Evolutionary conservation across 1,140 invertebrate species (phyloP), one percentile per base, ranked within the genome.

Genomic region (Nilaparvata lugens): DNA sequence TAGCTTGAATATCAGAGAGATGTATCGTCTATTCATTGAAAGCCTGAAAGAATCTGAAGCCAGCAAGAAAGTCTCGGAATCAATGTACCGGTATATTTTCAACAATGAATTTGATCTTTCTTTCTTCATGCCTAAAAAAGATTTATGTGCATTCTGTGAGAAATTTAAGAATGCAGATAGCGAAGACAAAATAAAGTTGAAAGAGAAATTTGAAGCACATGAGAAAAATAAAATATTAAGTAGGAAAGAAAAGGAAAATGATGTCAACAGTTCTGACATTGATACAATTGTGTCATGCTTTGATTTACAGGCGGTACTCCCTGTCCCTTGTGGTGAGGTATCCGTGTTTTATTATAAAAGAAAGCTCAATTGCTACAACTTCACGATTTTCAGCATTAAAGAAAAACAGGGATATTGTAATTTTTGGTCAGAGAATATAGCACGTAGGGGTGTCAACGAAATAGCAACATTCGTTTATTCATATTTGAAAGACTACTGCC

Each of bases 231-330:
- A 48, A 23, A 48, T 19, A 48, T 23, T 48, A 7, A 48, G n/a
- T 23, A 18, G 45, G 11, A 18, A 48, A 48, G 5, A 48, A 4
- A 48, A 48, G 11, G 45, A 48, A 23, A 48, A 11, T 19, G 5
- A 48, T 48, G 45, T 48, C 21, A 48, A 48, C 5, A 11, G 14
- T 48, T 18, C 16, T 19, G 5, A 48, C 11, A 35, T 35, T 4
- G 45, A 48, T 48, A 19, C 21, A 23, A 48, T 48, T 18, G 5
- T 5, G 5, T 48, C 2, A 19, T 19, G 2, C 16, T 48, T 19
- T 48, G 55, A 56, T 18, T 5, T 56, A 16, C 55, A 56, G 38
- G 55, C 55, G 16, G 55, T 56, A 18, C 23, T 56, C 4, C 55
- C 11, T 38, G 21, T 40, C 18, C 55, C 55, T 18, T 35, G 24